These are phyloP conservation scores for Gasterosteus nipponicus DNA, from an alignment of 2,113 vertebrate genomes.

Conservation along the genomic window DNA sequence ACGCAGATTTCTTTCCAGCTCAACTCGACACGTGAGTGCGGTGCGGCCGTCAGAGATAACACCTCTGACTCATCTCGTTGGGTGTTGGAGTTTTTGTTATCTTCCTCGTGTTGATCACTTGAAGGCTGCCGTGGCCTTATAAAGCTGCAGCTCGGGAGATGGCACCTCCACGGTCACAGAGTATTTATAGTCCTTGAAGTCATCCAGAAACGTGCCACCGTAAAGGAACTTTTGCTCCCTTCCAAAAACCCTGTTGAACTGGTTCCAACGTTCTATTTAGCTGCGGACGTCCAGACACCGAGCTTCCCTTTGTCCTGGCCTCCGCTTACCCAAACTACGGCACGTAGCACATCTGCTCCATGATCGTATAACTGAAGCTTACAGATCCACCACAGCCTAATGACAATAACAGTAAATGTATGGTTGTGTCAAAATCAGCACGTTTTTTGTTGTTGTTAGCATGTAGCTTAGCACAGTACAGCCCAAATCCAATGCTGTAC, in stretches of 20 bases:
- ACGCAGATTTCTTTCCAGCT: not conserved
- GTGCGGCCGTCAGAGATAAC: slow-evolving; percentile 44
- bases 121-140: slow-evolving; percentile 59
- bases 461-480: not conserved
- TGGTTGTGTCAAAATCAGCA: not conserved
- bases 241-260: slow-evolving; percentile 5
- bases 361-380: not conserved
- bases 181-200: slow-evolving; percentile 65
- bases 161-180: slow-evolving; percentile 32
- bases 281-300: not conserved
- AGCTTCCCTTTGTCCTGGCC: not conserved
- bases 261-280: not conserved
- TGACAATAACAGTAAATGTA: not conserved
- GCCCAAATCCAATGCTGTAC: too few species aligned
- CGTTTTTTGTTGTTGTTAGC: not conserved
- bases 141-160: slow-evolving; percentile 42
- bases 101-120: slow-evolving; percentile 45
- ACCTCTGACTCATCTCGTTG: slow-evolving; percentile 54
- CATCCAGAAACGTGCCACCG: slow-evolving; percentile 9
- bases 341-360: not conserved
- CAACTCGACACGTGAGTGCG: slow-evolving; percentile 30
- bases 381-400: not conserved
- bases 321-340: not conserved
- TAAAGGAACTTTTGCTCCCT: slow-evolving; percentile 12
- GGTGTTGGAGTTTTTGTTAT: slow-evolving; percentile 59